Percentiles rank a stretch among this genome's conserved stretches.
Evolutionary conservation across 2,113 vertebrate genomes (phyloP).

Genomic region (Caranx melampygus): DNA sequence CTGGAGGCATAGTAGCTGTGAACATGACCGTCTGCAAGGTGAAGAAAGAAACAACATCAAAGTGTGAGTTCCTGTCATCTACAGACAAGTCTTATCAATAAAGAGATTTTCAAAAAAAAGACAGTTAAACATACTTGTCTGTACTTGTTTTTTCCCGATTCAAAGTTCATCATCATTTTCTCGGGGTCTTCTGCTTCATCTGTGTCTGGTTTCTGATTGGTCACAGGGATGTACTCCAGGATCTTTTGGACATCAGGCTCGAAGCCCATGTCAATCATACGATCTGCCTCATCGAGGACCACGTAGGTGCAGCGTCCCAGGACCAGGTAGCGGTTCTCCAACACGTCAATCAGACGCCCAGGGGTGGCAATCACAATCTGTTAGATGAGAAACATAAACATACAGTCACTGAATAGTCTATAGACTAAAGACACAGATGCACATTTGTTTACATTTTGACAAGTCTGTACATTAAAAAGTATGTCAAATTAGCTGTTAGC

Average conservation of each 20-base stretch:
- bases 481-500: no score
- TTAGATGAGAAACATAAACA: neutral
- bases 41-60: neutral
- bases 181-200: conserved; percentile 97
- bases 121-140: conserved; percentile 87
- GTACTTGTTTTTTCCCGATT: conserved; percentile 98
- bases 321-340: conserved; percentile 97
- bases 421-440: no score
- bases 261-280: conserved; percentile 99
- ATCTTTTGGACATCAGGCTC: conserved; percentile 98
- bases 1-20: conserved; percentile 97
- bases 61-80: neutral
- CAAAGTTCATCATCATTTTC: conserved; percentile 97
- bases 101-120: neutral
- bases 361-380: conserved; percentile 98
- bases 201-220: conserved; percentile 97
- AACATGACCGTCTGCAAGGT: conserved; percentile 95
- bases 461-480: no score
- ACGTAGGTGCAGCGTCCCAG: conserved; percentile 97
- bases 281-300: conserved; percentile 96
- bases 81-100: neutral
- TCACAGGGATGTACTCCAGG: conserved; percentile 97
- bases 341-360: conserved; percentile 94
- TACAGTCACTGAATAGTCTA: no score
- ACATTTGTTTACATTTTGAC: no score